Percentiles rank a stretch among this genome's conserved stretches.
phyloP scores from a whole-genome alignment of 2,888 invertebrate species.

The Serrognathus titanus region DNA sequence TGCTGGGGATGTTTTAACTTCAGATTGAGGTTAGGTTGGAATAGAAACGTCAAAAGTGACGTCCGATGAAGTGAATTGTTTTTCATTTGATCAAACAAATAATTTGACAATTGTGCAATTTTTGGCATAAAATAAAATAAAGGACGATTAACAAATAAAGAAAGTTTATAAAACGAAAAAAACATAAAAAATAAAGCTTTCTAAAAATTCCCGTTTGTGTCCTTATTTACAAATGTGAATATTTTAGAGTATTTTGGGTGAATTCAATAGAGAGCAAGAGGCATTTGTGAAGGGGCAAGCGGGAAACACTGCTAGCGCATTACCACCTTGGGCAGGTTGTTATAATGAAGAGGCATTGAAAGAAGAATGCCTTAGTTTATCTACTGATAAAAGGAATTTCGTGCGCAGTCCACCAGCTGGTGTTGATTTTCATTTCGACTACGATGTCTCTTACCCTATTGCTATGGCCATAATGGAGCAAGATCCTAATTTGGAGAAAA shows the following conservation, averaged over 20 bases:
- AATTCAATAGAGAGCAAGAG: slow-evolving; percentile 96
- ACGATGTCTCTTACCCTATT: slow-evolving; percentile 87
- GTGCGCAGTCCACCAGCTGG: slow-evolving; percentile 94
- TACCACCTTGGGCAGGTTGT: slow-evolving; percentile 93
- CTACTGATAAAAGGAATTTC: slow-evolving; percentile 94
- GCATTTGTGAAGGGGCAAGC: slow-evolving; percentile 89
- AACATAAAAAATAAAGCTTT: no score
- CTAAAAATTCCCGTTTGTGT: no score
- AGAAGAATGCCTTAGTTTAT: slow-evolving; percentile 91
- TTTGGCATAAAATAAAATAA: no score
- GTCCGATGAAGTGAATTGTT: no score
- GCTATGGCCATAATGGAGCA: slow-evolving; percentile 93
- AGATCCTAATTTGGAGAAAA: slow-evolving; percentile 94
- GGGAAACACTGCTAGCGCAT: slow-evolving; percentile 63
- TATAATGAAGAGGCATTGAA: slow-evolving; percentile 92
- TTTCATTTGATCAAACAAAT: no score
- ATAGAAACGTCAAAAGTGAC: no score
- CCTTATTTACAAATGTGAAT: no score
- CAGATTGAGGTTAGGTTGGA: no score
- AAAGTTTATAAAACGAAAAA: no score
- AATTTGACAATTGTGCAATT: no score
- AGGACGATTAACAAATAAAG: no score
- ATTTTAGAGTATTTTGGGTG: slow-evolving; percentile 85
- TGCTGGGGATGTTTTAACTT: no score
- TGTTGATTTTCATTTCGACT: slow-evolving; percentile 93